These are phyloP conservation scores for Pseudolaguvia tuberculata DNA, from an alignment of 2,113 vertebrate species.

Conservation along the genomic window DNA sequence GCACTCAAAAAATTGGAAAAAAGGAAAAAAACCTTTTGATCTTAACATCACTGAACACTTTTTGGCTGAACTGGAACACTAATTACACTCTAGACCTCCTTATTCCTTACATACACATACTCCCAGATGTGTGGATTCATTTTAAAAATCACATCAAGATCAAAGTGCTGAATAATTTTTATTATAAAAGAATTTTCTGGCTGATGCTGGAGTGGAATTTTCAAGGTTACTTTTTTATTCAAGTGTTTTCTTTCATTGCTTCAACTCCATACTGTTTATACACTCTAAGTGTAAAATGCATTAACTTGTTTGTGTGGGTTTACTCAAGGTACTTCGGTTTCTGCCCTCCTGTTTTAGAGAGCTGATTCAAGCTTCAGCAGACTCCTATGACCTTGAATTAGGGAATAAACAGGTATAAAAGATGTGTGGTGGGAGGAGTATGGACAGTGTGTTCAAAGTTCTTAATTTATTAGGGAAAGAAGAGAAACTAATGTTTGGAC, in stretches of 20 bases:
- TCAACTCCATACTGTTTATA: not conserved
- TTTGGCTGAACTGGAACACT: too few relatives aligned
- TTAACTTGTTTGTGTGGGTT: not conserved
- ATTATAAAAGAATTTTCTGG: conserved; percentile 2
- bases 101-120: not conserved
- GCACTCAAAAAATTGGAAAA: too few relatives aligned
- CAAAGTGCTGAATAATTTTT: conserved; percentile 7
- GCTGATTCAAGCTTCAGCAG: not conserved
- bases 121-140: conserved; percentile 6
- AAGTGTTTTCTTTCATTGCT: not conserved
- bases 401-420: too few relatives aligned
- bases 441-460: too few relatives aligned
- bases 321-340: too few relatives aligned
- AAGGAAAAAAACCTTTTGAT: too few relatives aligned
- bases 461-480: too few relatives aligned
- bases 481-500: too few relatives aligned
- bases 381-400: too few relatives aligned
- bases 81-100: too few relatives aligned
- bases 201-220: conserved; percentile 1
- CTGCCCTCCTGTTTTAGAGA: not conserved
- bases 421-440: too few relatives aligned
- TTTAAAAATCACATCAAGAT: conserved; percentile 12
- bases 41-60: too few relatives aligned
- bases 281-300: not conserved
- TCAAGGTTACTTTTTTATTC: not conserved